Conservation (phyloP, 2,113 vertebrate species). For the Calidris pygmaea region DNA sequence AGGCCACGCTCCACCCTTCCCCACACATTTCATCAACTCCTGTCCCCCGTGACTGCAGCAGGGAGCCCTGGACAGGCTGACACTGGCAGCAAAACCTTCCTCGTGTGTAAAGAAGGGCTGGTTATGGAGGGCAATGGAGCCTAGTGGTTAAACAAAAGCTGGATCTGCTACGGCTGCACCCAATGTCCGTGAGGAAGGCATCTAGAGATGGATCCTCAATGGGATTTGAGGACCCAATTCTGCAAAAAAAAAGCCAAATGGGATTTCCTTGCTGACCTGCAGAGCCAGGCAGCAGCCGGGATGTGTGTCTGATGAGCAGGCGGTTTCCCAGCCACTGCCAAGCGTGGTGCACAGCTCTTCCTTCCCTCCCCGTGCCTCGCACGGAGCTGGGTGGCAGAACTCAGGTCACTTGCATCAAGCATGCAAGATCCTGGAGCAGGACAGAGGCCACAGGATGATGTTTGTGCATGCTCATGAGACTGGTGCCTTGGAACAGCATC, state of each 20-base stretch:
- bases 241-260: background rate
- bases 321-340: background rate
- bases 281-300: background rate
- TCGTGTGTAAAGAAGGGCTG: background rate
- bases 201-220: background rate
- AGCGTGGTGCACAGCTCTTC: background rate
- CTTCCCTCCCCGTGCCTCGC: background rate
- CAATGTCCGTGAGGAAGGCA: background rate
- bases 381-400: background rate
- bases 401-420: background rate
- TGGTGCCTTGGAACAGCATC: background rate
- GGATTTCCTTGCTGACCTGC: background rate
- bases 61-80: background rate
- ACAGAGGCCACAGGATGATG: background rate
- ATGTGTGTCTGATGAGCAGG: background rate
- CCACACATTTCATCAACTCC: background rate
- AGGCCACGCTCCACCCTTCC: background rate
- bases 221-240: background rate
- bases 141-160: background rate
- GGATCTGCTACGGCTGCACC: background rate
- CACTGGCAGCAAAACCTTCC: background rate
- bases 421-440: background rate
- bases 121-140: background rate
- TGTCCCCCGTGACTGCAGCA: background rate
- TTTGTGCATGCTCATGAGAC: accelerated